Conservation (phyloP, 2,888 invertebrate genomes). For the Crepidodera aurea region DNA sequence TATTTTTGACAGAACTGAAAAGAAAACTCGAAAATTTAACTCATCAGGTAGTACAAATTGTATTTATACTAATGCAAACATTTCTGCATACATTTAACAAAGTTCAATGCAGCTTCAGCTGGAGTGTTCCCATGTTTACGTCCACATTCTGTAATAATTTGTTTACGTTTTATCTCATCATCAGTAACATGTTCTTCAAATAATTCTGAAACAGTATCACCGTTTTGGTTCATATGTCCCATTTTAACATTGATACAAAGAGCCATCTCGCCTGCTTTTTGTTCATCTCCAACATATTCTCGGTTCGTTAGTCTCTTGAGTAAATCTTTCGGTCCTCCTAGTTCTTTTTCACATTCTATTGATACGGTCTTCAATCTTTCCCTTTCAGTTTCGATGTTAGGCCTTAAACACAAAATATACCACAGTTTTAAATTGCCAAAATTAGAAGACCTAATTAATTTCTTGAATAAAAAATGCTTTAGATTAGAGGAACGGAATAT, state of each 20-base stretch:
- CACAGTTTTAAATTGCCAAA: no score
- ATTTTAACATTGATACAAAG: neutral
- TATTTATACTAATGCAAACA: no score
- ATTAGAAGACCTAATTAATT: no score
- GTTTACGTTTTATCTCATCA: neutral
- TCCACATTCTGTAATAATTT: neutral
- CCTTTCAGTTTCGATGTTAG: no score
- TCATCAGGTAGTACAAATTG: no score
- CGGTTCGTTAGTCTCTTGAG: neutral
- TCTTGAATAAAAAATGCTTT: no score
- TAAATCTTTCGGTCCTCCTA: neutral
- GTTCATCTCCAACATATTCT: neutral
- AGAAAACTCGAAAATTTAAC: no score
- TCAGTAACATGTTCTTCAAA: neutral
- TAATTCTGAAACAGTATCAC: neutral
- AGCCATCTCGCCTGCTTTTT: conserved; percentile 1
- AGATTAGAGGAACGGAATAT: no score
- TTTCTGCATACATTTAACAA: neutral
- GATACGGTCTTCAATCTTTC: no score
- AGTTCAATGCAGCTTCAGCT: neutral
- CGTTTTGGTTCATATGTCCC: neutral
- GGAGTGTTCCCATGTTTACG: neutral
- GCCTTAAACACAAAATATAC: no score
- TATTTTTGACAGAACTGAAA: no score
- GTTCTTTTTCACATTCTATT: neutral